Evolutionary conservation across 35 echinoderm and acorn worm genomes (phyloP), one percentile per base, ranked within the genome.

Genomic region (Apostichopus japonicus): DNA sequence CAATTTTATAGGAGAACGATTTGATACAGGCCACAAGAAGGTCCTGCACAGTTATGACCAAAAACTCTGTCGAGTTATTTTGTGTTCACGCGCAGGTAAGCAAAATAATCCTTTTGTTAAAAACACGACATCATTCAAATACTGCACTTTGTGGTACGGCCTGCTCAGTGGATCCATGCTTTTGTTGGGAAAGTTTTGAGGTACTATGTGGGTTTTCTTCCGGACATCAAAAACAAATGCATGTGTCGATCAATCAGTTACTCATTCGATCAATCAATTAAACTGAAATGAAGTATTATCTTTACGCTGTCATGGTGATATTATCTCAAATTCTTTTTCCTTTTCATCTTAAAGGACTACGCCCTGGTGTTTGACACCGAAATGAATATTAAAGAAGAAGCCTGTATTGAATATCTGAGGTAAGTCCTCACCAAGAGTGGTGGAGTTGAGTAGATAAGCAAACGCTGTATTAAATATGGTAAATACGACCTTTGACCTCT

Each of bases 1-100:
- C n/a, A 0, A 75, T 75, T 84, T 57, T 84, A 5, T 51, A 89
- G 96, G 96, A 98, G 86, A 90, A 79, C 65, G 96, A 98, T 93
- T 57, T 98, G 19, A 98, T 98, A 22, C 95, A 92, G 56, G 93
- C 84, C 10, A 93, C 87, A 5, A 94, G 93, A 54, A 27, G 96
- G 79, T 94, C 92, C 2, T 94, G 94, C 86, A 95, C 96, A 61
- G 94, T 98, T 2, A 98, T 98, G 94, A 95, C 96, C n/a, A 98
- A 98, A 87, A 92, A 95, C 77, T 25, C 83, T 15, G 94, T 98
- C 15, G 96, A 98, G 70, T 52, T 98, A 33, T 98, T 98, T 78
- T 98, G 94, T 56, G 75, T 98, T 15, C 96, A 98, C 24, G 81
- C 92, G 16, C 91, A 98, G 94, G 96, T 95, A 90, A 88, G 83